A percentile compares a stretch with the other conserved stretches of the same genome.
Conservation (phyloP, 1,140 invertebrate species). For the Mactra quadrangularis region DNA sequence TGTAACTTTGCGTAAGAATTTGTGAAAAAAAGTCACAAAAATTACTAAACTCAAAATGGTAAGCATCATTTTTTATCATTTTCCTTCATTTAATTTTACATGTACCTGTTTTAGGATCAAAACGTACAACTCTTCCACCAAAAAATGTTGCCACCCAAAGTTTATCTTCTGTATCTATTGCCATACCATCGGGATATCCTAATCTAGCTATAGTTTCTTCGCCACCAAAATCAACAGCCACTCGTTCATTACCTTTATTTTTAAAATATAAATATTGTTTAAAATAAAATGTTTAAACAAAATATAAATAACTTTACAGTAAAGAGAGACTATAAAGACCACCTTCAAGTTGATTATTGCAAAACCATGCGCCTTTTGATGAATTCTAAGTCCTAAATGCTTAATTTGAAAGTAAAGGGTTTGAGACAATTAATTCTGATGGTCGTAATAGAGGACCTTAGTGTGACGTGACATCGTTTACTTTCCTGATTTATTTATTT, state of each 20-base stretch:
- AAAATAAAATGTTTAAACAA: too few species aligned
- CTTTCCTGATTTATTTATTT: too few species aligned
- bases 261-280: background rate
- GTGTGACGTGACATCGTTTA: too few species aligned
- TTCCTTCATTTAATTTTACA: conserved; percentile 82
- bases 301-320: too few species aligned
- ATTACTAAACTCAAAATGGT: background rate
- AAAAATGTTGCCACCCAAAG: conserved; percentile 74
- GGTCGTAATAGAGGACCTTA: too few species aligned
- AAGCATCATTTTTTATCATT: background rate
- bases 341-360: too few species aligned
- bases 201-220: background rate
- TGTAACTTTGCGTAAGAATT: background rate
- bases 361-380: too few species aligned
- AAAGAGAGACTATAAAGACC: too few species aligned
- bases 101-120: conserved; percentile 60
- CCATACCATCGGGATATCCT: conserved; percentile 83
- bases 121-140: conserved; percentile 54
- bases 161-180: conserved; percentile 84
- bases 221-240: conserved; percentile 22
- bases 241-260: conserved; percentile 53
- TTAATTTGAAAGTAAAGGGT: too few species aligned
- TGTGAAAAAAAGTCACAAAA: background rate
- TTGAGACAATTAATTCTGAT: too few species aligned
- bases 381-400: too few species aligned